These are phyloP conservation scores for Eledona agricola DNA, from an alignment of 2,888 invertebrate genomes.

Conservation along the genomic window DNA sequence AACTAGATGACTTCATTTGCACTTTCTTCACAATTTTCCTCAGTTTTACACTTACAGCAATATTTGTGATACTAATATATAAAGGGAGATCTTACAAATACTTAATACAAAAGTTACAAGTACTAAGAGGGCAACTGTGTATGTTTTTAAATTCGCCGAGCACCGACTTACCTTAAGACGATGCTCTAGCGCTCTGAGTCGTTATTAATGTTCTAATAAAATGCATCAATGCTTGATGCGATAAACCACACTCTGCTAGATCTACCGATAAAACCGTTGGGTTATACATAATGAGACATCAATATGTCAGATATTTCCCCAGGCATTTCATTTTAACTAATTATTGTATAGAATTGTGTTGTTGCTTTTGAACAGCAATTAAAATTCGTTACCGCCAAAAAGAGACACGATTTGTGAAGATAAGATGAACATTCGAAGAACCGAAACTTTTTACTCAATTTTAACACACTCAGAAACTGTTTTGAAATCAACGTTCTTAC, in stretches of 20 bases:
- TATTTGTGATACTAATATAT: no score
- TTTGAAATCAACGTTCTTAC: slow-evolving; percentile 11
- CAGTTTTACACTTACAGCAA: no score
- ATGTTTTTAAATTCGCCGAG: no score
- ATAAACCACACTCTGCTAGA: slow-evolving; percentile 26
- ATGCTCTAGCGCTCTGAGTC: no score
- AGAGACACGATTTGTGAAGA: slow-evolving; percentile 4
- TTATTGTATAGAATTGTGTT: slow-evolving; percentile 17
- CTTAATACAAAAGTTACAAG: no score
- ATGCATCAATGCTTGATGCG: slow-evolving; percentile 28
- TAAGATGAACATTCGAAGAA: neutral
- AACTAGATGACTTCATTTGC: slow-evolving; percentile 18
- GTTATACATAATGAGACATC: slow-evolving; percentile 23
- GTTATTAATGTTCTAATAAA: slow-evolving; percentile 28
- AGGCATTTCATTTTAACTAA: slow-evolving; percentile 25
- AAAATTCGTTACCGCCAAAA: slow-evolving; percentile 12
- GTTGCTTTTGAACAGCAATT: slow-evolving; percentile 19
- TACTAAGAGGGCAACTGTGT: no score
- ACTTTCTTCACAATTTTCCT: no score
- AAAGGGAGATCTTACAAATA: no score
- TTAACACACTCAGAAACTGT: no score
- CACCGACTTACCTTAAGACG: no score
- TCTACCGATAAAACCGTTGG: slow-evolving; percentile 22
- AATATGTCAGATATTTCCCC: slow-evolving; percentile 30
- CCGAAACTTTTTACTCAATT: no score